These are phyloP conservation scores for Omphaloscelis lunosa DNA, from an alignment of 2,888 invertebrate genomes.

Conservation along the genomic window DNA sequence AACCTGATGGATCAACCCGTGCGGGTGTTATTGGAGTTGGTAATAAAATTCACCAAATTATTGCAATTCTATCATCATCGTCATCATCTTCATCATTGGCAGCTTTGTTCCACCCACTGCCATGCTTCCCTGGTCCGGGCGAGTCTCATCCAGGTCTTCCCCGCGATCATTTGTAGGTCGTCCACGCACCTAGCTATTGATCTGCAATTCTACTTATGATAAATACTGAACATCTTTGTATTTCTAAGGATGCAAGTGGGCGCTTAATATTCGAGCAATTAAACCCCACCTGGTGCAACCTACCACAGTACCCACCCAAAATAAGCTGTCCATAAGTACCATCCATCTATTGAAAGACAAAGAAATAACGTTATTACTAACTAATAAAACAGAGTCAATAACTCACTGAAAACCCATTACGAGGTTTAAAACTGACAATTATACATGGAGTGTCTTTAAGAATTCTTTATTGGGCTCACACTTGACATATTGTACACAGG, in stretches of 20 bases:
- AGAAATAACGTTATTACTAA: constrained; percentile 65
- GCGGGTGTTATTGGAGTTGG: too few species aligned
- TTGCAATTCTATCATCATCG: too few species aligned
- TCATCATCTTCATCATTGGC: too few species aligned
- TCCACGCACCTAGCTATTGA: too few species aligned
- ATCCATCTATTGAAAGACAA: constrained; percentile 62
- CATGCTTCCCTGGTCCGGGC: too few species aligned
- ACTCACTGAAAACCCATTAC: constrained; percentile 78
- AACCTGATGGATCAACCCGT: too few species aligned
- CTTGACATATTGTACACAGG: constrained; percentile 77
- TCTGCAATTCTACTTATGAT: background rate
- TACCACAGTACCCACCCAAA: constrained; percentile 42
- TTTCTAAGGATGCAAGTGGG: background rate
- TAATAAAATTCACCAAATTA: too few species aligned
- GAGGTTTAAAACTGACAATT: constrained; percentile 84
- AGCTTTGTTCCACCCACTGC: too few species aligned
- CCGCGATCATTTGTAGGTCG: too few species aligned
- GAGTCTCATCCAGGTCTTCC: too few species aligned
- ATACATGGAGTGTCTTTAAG: constrained; percentile 80
- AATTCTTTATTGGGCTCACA: constrained; percentile 81
- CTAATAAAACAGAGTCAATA: constrained; percentile 78
- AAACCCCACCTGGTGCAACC: constrained; percentile 43
- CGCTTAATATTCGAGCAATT: constrained; percentile 1
- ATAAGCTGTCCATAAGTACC: constrained; percentile 37
- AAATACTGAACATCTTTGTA: background rate